Evolutionary conservation across 92 coral and sea anemone genomes (phyloP).

Genomic region (Paragorgia papillata): DNA sequence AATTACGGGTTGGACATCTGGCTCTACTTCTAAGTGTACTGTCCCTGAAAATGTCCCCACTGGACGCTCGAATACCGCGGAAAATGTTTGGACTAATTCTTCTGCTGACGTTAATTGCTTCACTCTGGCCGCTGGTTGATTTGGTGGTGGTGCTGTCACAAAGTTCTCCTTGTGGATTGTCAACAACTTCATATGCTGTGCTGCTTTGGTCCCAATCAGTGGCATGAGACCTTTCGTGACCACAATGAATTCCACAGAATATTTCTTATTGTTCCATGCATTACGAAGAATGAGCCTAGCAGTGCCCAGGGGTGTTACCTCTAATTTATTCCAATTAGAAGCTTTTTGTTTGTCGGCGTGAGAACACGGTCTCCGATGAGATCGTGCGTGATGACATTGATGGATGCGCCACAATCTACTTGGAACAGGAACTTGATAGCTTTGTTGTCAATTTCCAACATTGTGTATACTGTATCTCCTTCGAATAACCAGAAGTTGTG

Average conservation of each 20-base stretch:
- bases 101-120: constrained; percentile 38
- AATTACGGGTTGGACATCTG: constrained; percentile 45
- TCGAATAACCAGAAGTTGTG: neutral
- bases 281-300: constrained; percentile 44
- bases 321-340: constrained; percentile 56
- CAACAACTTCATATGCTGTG: constrained; percentile 55
- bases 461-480: constrained; percentile 40
- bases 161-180: constrained; percentile 46
- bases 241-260: constrained; percentile 53
- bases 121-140: neutral
- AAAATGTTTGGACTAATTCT: constrained; percentile 36
- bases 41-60: constrained; percentile 51
- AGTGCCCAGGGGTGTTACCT: constrained; percentile 43
- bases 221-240: constrained; percentile 47
- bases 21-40: constrained; percentile 57
- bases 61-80: constrained; percentile 45
- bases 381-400: neutral
- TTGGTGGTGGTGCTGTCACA: constrained; percentile 29
- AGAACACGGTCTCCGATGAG: constrained; percentile 27
- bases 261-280: constrained; percentile 49
- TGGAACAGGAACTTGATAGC: constrained; percentile 48
- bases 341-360: constrained; percentile 34
- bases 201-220: constrained; percentile 53
- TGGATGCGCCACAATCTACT: constrained; percentile 54
- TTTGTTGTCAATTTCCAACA: constrained; percentile 35